Percentiles rank a stretch among this genome's conserved stretches.
phyloP scores from a whole-genome alignment of 2,113 vertebrate genomes.

The Melanotaenia duboulayi region DNA sequence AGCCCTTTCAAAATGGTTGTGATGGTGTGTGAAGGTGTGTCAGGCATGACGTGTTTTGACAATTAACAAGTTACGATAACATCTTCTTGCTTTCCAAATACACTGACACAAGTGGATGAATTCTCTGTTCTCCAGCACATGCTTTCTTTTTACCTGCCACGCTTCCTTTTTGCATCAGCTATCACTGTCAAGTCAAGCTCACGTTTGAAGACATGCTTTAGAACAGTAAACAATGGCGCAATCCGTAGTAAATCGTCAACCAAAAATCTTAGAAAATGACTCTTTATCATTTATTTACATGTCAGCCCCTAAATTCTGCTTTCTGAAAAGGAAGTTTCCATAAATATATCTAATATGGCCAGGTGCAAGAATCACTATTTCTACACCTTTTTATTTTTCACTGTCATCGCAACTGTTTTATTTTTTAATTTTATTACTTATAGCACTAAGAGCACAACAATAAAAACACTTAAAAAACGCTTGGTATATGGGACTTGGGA shows the following conservation, averaged over 20 bases:
- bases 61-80: neutral
- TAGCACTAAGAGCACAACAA: too few relatives aligned
- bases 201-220: neutral
- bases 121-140: neutral
- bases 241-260: neutral
- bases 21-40: neutral
- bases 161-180: neutral
- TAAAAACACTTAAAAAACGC: too few relatives aligned
- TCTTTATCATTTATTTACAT: neutral
- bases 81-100: neutral
- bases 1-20: neutral
- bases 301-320: neutral
- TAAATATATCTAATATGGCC: neutral
- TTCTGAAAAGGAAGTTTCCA: neutral
- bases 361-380: neutral
- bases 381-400: too few relatives aligned
- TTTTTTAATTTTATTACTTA: too few relatives aligned
- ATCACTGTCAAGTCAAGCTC: neutral
- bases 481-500: too few relatives aligned
- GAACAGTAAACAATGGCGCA: neutral
- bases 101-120: neutral
- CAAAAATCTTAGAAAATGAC: too few relatives aligned
- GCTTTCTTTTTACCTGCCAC: neutral
- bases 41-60: neutral
- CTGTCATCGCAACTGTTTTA: too few relatives aligned